Base-by-base conservation (phyloP, 2,888 invertebrate species). In the Melanotus villosus region DNA sequence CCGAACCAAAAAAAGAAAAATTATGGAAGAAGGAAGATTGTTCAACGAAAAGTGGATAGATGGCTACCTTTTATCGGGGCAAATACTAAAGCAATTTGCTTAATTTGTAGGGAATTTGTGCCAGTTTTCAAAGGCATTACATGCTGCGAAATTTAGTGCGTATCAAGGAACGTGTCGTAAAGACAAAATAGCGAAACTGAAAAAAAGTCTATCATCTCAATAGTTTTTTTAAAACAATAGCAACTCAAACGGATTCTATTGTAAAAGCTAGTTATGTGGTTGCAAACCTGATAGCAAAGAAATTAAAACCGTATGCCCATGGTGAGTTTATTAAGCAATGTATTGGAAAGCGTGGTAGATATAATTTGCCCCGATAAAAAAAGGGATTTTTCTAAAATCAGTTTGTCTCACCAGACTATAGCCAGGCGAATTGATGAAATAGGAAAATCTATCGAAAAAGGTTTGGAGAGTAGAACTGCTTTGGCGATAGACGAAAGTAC, bases 391-490 rank as follows among this genome's bases (percentile, higher is more conserved):
- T 57, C 67, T 70, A 72, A 68, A 50, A 34, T 64, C 23, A 43
- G 70, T 70, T 68, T 74, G 47, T 73, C 71, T 65, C 67, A 70
- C 45, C 73, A 71, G 70, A 74, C 75, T 62, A 47, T 64, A 34
- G 57, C 54, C 30, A 63, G 58, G 38, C n/a, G n/a, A n/a, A n/a
- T n/a, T n/a, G n/a, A n/a, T n/a, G n/a, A n/a, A n/a, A n/a, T n/a
- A n/a, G n/a, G n/a, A n/a, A n/a, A n/a, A n/a, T n/a, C n/a, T 57
- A 63, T 68, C 45, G 68, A 68, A 57, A 57, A 38, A 23, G 43
- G 60, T 54, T 62, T 52, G 26, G 54, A 34, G 52, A 67, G 62
- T 21, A 12, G 54, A 67, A 26, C 38, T 52, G 52, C 60, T 52
- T 34, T 62, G 54, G 67, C 60, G 26, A 32, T 54, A 32, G 62